Conservation (phyloP, 2,113 vertebrate genomes). For the Nothoprocta perdicaria region DNA sequence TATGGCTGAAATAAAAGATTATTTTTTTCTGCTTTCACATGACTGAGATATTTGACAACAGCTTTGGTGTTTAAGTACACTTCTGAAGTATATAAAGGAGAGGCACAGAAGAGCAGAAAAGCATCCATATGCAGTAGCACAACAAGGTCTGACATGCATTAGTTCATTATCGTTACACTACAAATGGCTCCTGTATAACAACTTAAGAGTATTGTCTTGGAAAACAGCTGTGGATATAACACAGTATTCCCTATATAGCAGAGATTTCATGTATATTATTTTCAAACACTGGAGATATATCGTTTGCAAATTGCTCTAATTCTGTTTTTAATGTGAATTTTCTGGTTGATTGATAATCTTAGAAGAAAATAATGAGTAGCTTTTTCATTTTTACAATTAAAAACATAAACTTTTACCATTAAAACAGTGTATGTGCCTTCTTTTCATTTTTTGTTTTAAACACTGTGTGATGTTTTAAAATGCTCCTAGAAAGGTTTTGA, state of each 20-base stretch:
- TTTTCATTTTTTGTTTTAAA: background rate
- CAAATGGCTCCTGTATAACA: background rate
- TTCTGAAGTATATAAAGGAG: background rate
- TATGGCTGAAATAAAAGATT: background rate
- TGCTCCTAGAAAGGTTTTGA: background rate
- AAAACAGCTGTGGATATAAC: background rate
- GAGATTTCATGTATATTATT: background rate
- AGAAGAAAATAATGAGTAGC: background rate
- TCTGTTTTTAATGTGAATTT: background rate
- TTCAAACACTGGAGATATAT: background rate
- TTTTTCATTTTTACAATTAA: background rate
- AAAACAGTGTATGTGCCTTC: background rate
- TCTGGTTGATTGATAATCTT: background rate
- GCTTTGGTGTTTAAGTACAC: background rate
- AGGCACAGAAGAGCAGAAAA: background rate
- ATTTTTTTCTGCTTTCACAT: background rate
- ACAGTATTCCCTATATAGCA: background rate
- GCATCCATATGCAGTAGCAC: background rate
- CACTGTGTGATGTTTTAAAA: background rate
- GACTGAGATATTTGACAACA: background rate
- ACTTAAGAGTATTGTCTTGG: background rate
- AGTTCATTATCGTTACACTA: background rate
- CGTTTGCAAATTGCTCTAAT: background rate
- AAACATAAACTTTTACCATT: background rate
- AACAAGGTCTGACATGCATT: background rate